Evolutionary conservation across 2,113 vertebrate genomes (phyloP).

Genomic region (Marcusenius ussheri): DNA sequence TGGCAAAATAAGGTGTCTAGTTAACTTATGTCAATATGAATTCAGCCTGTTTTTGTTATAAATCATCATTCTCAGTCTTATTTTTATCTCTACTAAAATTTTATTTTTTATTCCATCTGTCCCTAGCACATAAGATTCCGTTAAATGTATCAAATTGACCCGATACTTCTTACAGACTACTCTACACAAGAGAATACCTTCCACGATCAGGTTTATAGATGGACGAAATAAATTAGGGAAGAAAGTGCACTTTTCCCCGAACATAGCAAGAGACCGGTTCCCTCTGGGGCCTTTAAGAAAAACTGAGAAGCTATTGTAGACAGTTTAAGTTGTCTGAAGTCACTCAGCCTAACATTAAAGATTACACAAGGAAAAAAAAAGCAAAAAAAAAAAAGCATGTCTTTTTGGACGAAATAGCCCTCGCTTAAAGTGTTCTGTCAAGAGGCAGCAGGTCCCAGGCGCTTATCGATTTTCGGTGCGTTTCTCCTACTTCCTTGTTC

Average conservation of each 20-base stretch:
- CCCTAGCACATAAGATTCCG: background rate
- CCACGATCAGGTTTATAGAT: background rate
- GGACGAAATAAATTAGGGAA: background rate
- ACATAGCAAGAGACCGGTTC: background rate
- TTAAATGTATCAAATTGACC: background rate
- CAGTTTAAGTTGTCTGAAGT: constrained; percentile 7
- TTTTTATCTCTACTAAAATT: background rate
- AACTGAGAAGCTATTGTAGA: background rate
- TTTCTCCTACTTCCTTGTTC: constrained; percentile 6
- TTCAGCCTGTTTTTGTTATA: background rate
- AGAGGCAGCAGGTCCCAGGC: background rate
- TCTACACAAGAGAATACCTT: background rate
- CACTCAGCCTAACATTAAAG: background rate
- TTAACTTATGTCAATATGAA: background rate
- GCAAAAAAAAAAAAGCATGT: background rate
- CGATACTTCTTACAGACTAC: background rate
- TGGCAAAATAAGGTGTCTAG: background rate
- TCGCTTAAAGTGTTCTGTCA: background rate
- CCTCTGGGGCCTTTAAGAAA: background rate
- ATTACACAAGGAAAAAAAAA: background rate
- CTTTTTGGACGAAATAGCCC: background rate
- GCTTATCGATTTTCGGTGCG: background rate
- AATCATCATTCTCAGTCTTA: background rate
- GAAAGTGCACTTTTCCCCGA: background rate
- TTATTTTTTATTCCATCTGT: background rate